Evolutionary conservation across 2,888 invertebrate genomes (phyloP).

Genomic region (Scaptomyza tumidula): DNA sequence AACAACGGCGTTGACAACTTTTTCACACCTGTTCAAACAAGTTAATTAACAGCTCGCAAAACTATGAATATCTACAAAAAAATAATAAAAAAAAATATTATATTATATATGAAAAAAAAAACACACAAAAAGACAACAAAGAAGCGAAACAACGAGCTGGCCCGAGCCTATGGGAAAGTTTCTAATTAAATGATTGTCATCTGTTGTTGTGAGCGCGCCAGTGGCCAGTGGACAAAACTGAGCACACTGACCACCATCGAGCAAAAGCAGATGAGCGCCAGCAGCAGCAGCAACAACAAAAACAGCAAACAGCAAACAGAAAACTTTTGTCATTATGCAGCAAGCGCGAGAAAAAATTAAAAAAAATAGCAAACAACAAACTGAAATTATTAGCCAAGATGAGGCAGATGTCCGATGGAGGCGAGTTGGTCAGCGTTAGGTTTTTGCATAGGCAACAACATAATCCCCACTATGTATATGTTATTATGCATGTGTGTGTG

Average conservation of each 20-base stretch:
- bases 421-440: conserved; percentile 44
- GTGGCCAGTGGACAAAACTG: conserved; percentile 47
- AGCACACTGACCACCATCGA: conserved; percentile 61
- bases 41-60: conserved; percentile 81
- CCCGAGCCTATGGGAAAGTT: conserved; percentile 83
- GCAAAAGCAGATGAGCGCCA: conserved; percentile 36
- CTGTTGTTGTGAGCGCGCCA: conserved; percentile 68
- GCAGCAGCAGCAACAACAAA: conserved; percentile 31
- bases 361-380: conserved; percentile 56
- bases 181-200: conserved; percentile 84
- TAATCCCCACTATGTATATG: conserved; percentile 23
- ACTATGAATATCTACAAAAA: conserved; percentile 58
- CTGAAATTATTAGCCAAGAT: conserved; percentile 79
- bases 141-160: conserved; percentile 58
- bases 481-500: conserved; percentile 8
- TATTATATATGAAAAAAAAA: conserved; percentile 30
- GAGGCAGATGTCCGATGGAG: conserved; percentile 51
- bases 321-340: conserved; percentile 19
- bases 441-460: conserved; percentile 43
- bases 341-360: conserved; percentile 30
- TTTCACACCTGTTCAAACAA: conserved; percentile 82
- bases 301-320: conserved; percentile 32
- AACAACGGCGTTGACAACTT: conserved; percentile 68
- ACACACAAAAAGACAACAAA: conserved; percentile 38
- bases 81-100: conserved; percentile 36